Evolutionary conservation across 2,888 invertebrate genomes (phyloP), one percentile per base, ranked within the genome.

Genomic region (Agrochola litura): DNA sequence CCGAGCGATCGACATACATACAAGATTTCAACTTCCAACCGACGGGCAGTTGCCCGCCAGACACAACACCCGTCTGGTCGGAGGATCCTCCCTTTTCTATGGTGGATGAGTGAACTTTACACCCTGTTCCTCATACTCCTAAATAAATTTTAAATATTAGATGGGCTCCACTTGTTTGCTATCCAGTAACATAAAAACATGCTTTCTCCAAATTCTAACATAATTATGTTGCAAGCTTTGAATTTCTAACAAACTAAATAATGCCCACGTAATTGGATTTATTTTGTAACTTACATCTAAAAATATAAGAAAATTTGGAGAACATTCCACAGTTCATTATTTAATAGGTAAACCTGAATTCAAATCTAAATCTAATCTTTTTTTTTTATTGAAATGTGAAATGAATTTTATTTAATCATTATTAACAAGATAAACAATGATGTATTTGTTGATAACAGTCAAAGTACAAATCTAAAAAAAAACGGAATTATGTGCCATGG

Each of bases 391-490:
- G 8, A 10, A 58, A n/a, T 6, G 0, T 66, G 37, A 37, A 0
- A 37, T n/a, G 37, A 37, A 37, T 37, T 37, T 30, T 30, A 30
- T 30, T 30, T 30, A 30, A 30, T 30, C 30, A 30, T 30, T n/a
- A 1, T 30, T 1, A n/a, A 19, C 9, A 43, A 52, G 49, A 76
- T 54, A 70, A 64, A 6, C 49, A 71, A 54, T 58, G n/a, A n/a
- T 37, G 4, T 60, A 14, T 73, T 65, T 46, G 49, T 43, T 58
- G 30, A 54, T 66, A 73, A 25, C 37, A 65, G 9, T 37, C 58
- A 58, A 79, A 77, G 58, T 72, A 60, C 30, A 58, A 58, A 56
- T 78, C 41, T 8, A 19, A 41, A 43, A 0, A 56, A 67, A 25
- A 25, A 52, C 41, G 49, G 1, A 22, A 76, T 49, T 6, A 63